Evolutionary conservation across 2,888 invertebrate species (phyloP).

Genomic region (Nymphalis c-album): DNA sequence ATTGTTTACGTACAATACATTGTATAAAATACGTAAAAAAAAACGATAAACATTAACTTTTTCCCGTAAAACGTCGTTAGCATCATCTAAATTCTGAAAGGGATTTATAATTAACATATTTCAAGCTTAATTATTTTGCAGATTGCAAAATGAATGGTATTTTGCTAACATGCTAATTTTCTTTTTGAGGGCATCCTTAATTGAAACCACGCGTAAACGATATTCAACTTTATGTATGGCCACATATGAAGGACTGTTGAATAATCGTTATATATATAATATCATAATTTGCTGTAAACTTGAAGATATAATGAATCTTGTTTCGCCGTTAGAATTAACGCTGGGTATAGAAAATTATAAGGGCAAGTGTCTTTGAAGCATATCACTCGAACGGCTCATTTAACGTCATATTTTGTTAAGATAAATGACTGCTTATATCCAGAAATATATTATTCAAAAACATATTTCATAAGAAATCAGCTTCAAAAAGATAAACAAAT

Average conservation of each 20-base stretch:
- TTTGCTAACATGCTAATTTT: conserved; percentile 19
- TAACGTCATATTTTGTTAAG: neutral
- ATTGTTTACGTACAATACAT: neutral
- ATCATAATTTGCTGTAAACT: conserved; percentile 22
- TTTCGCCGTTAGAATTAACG: conserved; percentile 21
- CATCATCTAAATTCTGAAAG: conserved; percentile 19
- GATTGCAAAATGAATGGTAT: conserved; percentile 23
- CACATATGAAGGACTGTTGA: neutral
- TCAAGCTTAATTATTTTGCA: conserved; percentile 24
- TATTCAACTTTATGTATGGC: neutral
- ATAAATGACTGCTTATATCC: neutral
- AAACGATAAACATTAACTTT: conserved; percentile 1
- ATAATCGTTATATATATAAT: neutral
- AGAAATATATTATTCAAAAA: too few relatives aligned
- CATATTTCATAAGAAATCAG: too few relatives aligned
- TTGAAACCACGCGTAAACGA: neutral
- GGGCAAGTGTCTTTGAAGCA: conserved; percentile 8
- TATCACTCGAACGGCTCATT: conserved; percentile 12
- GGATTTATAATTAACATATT: conserved; percentile 26
- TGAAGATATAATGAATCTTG: conserved; percentile 23
- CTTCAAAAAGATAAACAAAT: too few relatives aligned
- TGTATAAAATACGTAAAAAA: neutral
- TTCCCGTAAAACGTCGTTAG: conserved; percentile 11
- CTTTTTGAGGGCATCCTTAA: conserved; percentile 9
- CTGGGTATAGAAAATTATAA: conserved; percentile 16